Evolutionary conservation across 2,797 vertebrate species (phyloP).

Genomic region (Peromyscus aztecus): DNA sequence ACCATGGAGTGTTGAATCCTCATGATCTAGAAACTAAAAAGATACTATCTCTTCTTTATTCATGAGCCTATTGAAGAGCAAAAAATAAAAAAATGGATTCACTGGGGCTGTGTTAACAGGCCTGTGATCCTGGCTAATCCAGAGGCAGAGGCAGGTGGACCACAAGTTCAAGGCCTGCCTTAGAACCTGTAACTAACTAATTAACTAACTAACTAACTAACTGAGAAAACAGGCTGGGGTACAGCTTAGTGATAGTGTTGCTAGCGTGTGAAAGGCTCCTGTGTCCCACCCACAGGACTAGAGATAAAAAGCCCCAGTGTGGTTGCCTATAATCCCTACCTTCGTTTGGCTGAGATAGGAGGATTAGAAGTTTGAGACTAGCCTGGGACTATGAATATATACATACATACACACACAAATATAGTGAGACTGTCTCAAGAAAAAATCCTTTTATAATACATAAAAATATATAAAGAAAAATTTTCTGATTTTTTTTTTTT

Average conservation of each 20-base stretch:
- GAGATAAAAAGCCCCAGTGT: neutral
- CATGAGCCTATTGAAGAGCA: neutral
- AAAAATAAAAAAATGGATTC: neutral
- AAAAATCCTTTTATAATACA: slow-evolving; percentile 8
- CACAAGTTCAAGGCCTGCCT: neutral
- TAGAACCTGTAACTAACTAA: neutral
- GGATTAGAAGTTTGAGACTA: neutral
- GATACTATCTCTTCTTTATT: neutral
- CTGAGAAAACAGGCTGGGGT: neutral
- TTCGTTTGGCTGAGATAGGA: neutral
- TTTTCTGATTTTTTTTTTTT: slow-evolving; percentile 58
- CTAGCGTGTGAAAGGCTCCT: too few species aligned
- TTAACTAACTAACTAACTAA: neutral
- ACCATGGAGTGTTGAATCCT: neutral
- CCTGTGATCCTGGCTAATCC: too few species aligned
- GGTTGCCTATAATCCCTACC: neutral
- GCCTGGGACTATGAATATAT: neutral
- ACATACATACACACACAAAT: neutral
- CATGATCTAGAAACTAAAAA: neutral
- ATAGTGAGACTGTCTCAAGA: neutral
- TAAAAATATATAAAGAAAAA: slow-evolving; percentile 15
- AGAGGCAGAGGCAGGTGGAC: neutral
- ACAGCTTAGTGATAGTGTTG: neutral
- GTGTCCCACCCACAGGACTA: neutral
- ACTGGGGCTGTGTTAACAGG: neutral